phyloP scores from a whole-genome alignment of 2,113 vertebrate species.

The Anas platyrhynchos region DNA sequence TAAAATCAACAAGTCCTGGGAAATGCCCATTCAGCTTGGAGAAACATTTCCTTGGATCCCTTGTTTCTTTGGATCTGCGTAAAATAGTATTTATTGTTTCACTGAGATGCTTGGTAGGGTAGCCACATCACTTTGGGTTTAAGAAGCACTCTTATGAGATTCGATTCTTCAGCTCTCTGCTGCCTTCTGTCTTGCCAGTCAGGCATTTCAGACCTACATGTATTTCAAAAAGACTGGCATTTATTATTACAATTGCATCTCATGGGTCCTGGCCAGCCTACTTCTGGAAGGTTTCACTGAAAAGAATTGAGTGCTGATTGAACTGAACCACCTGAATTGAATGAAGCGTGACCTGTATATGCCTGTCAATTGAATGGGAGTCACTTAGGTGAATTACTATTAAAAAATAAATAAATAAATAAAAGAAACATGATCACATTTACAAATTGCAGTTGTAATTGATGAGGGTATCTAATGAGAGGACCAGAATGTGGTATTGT shows the following conservation, averaged over 20 bases:
- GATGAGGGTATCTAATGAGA: neutral
- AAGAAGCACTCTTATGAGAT: neutral
- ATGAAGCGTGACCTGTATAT: neutral
- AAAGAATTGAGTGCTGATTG: neutral
- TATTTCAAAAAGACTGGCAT: neutral
- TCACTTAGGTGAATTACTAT: constrained; percentile 7
- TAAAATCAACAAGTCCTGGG: constrained; percentile 50
- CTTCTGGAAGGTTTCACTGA: neutral
- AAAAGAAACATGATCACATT: neutral
- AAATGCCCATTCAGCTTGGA: constrained; percentile 42
- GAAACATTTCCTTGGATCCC: constrained; percentile 29
- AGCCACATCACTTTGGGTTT: neutral
- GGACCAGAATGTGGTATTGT: neutral
- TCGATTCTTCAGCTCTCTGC: neutral
- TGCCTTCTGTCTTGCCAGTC: constrained; percentile 39
- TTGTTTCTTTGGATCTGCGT: neutral
- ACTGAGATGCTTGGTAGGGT: neutral
- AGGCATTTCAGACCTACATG: neutral
- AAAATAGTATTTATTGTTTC: constrained; percentile 21
- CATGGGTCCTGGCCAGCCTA: neutral
- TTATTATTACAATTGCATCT: neutral
- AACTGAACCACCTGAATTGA: neutral
- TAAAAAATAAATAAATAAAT: neutral
- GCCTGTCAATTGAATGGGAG: neutral
- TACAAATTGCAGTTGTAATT: neutral